Evolutionary conservation across 2,888 invertebrate genomes (phyloP), one percentile per base, ranked within the genome.

Genomic region (Cataglyphis cursor): DNA sequence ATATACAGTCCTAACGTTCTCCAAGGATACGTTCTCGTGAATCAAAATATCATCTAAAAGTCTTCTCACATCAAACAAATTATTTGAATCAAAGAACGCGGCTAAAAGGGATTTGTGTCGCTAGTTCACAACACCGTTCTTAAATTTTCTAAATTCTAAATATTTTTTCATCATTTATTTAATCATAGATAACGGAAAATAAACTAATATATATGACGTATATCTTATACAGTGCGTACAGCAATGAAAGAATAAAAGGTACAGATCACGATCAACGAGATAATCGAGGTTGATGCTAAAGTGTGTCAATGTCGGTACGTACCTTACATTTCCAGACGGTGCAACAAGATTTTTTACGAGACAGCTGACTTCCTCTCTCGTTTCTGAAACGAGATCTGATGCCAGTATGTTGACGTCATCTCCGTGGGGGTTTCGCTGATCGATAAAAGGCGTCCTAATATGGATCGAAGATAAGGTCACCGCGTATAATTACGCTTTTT

Each of bases 391-490:
- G 68, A 68, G 82, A 87, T 81, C 51, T n/a, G 48, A 48, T 72
- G 61, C 59, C 66, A 5, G 31, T 66, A 85, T 87, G 90, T 61
- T 80, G 89, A 92, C 92, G 91, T 92, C 92, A 92, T 75, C 87
- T 81, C 82, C 75, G 86, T 82, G 85, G 84, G 86, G 83, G 87
- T 87, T 86, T 81, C 74, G 84, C 76, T 38, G 89, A 90, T 90
- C 91, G 90, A 91, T 90, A 86, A 87, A 89, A 83, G 82, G 84
- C 88, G 90, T 88, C 88, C 89, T 91, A 90, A 90, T 89, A 90
- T 86, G 90, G 90, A 83, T 89, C 44, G 90, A 73, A 62, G 76
- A 80, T 70, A 82, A 81, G 68, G 38, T 72, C 57, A 51, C 68
- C 54, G 66, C 57, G 44, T 18, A 41, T 73, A 66, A 61, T 57